Conservation (phyloP, 2,888 invertebrate genomes). For the Phlogophora meticulosa region DNA sequence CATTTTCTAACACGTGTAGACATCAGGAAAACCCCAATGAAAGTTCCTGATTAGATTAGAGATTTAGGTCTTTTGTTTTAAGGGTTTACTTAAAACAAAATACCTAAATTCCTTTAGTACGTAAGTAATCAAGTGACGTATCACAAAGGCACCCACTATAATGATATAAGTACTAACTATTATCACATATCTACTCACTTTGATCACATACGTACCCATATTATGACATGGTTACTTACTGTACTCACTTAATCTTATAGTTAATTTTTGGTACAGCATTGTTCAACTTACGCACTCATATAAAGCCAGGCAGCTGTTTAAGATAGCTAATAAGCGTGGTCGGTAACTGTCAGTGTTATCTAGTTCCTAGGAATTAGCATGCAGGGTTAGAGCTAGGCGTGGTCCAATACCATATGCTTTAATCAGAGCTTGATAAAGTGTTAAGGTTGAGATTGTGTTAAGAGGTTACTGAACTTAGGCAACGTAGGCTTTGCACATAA, state of each 20-base stretch:
- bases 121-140: too few species aligned
- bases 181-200: too few species aligned
- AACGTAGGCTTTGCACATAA: background rate
- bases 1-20: too few species aligned
- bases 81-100: too few species aligned
- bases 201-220: too few species aligned
- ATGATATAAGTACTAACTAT: too few species aligned
- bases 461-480: conserved; percentile 27
- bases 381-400: conserved; percentile 58
- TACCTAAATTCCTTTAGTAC: too few species aligned
- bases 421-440: conserved; percentile 63
- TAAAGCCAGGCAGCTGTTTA: conserved; percentile 52
- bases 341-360: conserved; percentile 65
- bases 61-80: too few species aligned
- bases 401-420: conserved; percentile 46
- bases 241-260: background rate
- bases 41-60: too few species aligned
- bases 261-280: conserved; percentile 28
- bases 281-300: conserved; percentile 33
- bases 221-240: background rate
- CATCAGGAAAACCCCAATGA: too few species aligned
- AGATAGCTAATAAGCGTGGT: conserved; percentile 55
- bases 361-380: conserved; percentile 67
- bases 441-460: conserved; percentile 51
- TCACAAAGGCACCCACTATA: too few species aligned